phyloP scores from a whole-genome alignment of 2,113 vertebrate species.

The Dryoscopus gambensis region DNA sequence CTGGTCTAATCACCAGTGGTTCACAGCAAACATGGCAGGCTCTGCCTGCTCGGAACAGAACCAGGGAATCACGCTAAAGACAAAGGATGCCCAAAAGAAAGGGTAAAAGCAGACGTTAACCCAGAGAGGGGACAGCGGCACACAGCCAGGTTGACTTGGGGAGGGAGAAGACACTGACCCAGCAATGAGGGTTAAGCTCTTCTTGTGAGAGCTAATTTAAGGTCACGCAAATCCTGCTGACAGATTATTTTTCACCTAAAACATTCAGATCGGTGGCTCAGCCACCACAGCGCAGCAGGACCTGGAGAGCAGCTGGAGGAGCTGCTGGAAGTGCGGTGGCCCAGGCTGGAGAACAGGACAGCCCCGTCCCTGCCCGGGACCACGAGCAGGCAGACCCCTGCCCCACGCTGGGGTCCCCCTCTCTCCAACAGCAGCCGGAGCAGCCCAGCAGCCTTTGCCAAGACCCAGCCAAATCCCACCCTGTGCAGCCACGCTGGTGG shows the following conservation, averaged over 20 bases:
- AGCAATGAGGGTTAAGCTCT: not conserved
- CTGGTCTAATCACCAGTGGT: not conserved
- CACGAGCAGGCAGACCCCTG: not conserved
- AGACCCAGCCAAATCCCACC: not conserved
- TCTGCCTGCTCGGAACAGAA: not conserved
- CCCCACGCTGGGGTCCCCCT: rapidly evolving
- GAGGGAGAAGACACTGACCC: not conserved
- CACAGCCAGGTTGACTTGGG: not conserved
- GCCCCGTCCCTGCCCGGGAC: not conserved
- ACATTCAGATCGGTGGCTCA: rapidly evolving
- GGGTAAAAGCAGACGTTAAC: not conserved
- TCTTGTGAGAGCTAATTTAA: slow-evolving; percentile 17
- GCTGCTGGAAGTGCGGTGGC: not conserved
- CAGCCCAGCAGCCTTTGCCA: not conserved
- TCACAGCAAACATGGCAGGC: not conserved
- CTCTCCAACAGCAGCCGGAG: not conserved
- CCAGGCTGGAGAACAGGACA: not conserved
- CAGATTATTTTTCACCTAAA: slow-evolving; percentile 13
- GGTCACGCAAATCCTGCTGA: slow-evolving; percentile 37
- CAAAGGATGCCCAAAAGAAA: not conserved
- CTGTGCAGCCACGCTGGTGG: rapidly evolving
- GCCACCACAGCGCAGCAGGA: not conserved
- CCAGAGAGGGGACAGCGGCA: not conserved
- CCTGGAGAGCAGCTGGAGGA: not conserved
- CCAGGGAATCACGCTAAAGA: not conserved